These are phyloP conservation scores for Glaucidium brasilianum DNA, from an alignment of 2,113 vertebrate species.

Conservation along the genomic window DNA sequence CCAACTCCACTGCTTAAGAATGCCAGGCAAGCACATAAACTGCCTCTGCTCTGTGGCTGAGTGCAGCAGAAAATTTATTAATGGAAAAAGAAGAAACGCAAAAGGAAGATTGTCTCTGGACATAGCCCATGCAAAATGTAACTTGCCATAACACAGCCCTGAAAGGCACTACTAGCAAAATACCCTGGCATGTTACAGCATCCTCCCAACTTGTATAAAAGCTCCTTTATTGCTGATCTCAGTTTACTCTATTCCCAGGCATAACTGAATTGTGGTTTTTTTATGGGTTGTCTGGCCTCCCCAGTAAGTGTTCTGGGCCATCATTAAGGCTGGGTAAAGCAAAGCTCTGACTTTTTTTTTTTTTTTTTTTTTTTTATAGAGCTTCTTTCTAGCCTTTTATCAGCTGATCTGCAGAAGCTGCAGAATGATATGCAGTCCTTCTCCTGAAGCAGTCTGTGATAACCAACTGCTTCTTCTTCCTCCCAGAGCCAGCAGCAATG, in stretches of 20 bases:
- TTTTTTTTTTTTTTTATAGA: neutral
- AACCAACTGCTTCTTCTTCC: neutral
- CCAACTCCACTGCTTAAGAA: neutral
- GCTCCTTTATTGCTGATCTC: slow-evolving; percentile 33
- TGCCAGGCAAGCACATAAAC: neutral
- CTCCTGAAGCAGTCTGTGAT: neutral
- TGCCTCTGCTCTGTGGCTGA: fast-evolving
- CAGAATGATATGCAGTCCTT: neutral
- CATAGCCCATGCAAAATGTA: neutral
- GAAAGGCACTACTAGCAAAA: slow-evolving; percentile 12
- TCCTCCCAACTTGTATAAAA: slow-evolving; percentile 1
- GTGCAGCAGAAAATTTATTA: neutral
- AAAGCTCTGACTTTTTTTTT: neutral
- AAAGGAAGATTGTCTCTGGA: neutral
- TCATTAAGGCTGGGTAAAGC: neutral
- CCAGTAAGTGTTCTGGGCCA: neutral
- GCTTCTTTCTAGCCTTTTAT: neutral
- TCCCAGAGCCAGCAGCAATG: neutral
- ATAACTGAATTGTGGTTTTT: neutral
- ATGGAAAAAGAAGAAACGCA: neutral
- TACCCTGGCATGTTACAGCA: slow-evolving; percentile 42
- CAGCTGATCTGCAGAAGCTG: neutral
- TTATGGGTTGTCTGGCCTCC: neutral
- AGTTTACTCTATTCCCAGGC: neutral
- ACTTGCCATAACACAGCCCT: slow-evolving; percentile 37